Evolutionary conservation across 2,113 vertebrate genomes (phyloP).

Genomic region (Scophthalmus maximus): DNA sequence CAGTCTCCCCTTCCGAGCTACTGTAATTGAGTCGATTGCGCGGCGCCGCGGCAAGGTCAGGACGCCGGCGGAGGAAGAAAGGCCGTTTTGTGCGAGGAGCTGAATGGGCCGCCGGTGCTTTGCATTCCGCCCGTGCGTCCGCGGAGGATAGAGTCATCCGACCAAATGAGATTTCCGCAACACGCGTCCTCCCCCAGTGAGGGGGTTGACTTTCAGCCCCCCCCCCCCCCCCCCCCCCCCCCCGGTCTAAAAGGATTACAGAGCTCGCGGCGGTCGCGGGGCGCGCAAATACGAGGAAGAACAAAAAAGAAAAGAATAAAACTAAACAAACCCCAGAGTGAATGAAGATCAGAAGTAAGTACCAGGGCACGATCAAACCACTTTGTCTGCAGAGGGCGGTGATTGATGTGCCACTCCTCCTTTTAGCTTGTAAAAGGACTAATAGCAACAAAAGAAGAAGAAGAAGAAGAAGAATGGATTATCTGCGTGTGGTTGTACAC

Average conservation of each 20-base stretch:
- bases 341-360: conserved; percentile 64
- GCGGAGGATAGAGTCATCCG: conserved; percentile 71
- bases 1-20: conserved; percentile 52
- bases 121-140: conserved; percentile 73
- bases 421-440: conserved; percentile 64
- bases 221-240: neutral
- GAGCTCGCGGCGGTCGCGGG: conserved; percentile 9
- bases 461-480: conserved; percentile 64
- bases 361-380: conserved; percentile 59
- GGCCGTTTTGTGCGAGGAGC: conserved; percentile 64
- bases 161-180: conserved; percentile 75
- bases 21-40: conserved; percentile 76
- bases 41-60: conserved; percentile 66
- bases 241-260: conserved; percentile 74
- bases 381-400: conserved; percentile 59
- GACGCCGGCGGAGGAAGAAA: conserved; percentile 66
- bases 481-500: conserved; percentile 64
- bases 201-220: conserved; percentile 69
- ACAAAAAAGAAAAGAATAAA: conserved; percentile 27
- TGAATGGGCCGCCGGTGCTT: conserved; percentile 69
- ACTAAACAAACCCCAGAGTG: conserved; percentile 18
- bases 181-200: conserved; percentile 62
- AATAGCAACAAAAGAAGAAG: conserved; percentile 34
- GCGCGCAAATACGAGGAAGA: conserved; percentile 30
- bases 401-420: conserved; percentile 72